Percentiles rank a stretch among this genome's conserved stretches.
These are phyloP conservation scores for Helicoverpa zea DNA, from an alignment of 1,140 invertebrate species.

Conservation along the genomic window DNA sequence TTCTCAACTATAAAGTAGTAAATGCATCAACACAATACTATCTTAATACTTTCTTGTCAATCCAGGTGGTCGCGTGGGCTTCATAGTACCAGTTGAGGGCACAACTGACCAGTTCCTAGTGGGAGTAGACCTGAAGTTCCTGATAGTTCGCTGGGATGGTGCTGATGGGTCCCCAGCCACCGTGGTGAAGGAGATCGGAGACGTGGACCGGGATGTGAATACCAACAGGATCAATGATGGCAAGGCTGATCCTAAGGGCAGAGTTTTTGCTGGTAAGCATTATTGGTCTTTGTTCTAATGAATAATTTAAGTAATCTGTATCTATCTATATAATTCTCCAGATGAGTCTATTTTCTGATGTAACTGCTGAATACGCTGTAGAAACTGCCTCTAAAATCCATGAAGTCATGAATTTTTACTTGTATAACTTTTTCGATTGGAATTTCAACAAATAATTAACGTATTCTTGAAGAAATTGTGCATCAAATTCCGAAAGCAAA, in stretches of 20 bases:
- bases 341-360: too few relatives aligned
- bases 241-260: conserved; percentile 93
- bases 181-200: conserved; percentile 85
- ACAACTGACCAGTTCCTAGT: conserved; percentile 89
- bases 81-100: conserved; percentile 91
- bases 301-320: too few relatives aligned
- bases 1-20: too few relatives aligned
- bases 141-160: conserved; percentile 91
- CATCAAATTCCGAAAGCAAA: too few relatives aligned
- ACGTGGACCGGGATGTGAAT: conserved; percentile 88
- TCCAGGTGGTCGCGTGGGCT: conserved; percentile 82
- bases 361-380: too few relatives aligned
- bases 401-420: too few relatives aligned
- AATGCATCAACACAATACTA: too few relatives aligned
- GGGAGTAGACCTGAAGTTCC: conserved; percentile 88
- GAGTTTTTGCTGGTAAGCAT: conserved; percentile 91
- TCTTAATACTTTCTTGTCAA: background rate
- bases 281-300: background rate
- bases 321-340: too few relatives aligned
- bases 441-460: too few relatives aligned
- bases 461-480: too few relatives aligned
- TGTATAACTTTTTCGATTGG: too few relatives aligned
- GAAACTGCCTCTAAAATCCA: too few relatives aligned
- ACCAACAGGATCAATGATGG: conserved; percentile 94
- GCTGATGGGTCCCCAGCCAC: conserved; percentile 79